Base-by-base conservation (phyloP, 1,140 invertebrate genomes). In the Pygmarrhopalites habei region DNA sequence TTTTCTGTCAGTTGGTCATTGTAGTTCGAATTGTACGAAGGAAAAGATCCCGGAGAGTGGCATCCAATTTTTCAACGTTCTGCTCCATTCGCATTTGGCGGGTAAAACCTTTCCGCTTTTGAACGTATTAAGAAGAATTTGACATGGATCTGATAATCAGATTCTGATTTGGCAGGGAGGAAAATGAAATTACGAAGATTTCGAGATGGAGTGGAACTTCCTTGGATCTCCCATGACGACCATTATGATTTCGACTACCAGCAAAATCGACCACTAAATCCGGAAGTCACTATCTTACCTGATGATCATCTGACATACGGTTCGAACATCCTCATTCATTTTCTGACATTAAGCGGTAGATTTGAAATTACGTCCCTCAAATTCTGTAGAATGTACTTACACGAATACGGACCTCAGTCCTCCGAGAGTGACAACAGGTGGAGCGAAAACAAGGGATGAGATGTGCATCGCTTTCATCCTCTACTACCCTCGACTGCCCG, bases 181-280 rank as follows among this genome's bases (percentile, higher is more conserved):
- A 83, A 85, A 72, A 80, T 85, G 57, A 76, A 82, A 62, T 70
- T 85, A 55, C 78, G 82, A 56, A 83, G 85, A 72, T 83, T 85
- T 64, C 79, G 84, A 53, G 79, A 78, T 62, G 77, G 77, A 55
- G 76, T 79, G 64, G 84, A 86, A 73, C 73, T 84, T 68, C 77
- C 82, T 51, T 83, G 83, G 32, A 35, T 35, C 15, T 82, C 81
- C 58, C 78, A 79, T 55, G 84, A 86, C 72, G 79, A 80, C 71
- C 85, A 83, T 74, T 82, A 85, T 71, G 81, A 86, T 75, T 79
- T 83, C 17, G 81, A 80, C 72, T 85, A 85, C 79, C 84, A 85
- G 72, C 55, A 62, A 55, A 46, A 59, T 32, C 43, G 60, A 15
- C 43, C 57, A 15, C 41, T 66, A 2, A 53, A n/a, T 17, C 1